Base-by-base conservation (phyloP, 2,113 vertebrate species). In the Capra hircus region DNA sequence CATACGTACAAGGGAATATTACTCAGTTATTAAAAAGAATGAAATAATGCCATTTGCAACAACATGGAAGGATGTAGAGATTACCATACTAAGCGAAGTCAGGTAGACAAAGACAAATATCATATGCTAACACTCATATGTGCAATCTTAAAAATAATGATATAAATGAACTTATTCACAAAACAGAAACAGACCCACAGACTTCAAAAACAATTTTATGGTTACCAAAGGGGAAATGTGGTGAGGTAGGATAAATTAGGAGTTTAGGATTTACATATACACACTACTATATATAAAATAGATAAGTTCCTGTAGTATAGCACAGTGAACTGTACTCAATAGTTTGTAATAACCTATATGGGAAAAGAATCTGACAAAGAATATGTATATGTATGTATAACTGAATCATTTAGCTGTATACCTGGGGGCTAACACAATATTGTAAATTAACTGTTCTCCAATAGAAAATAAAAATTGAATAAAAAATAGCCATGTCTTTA, bases 401-500 rank as follows among this genome's bases (percentile, higher is more conserved):
- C 28, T 81, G 78, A 81, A 12, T 81, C 28, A 81, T 50, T 50
- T 52, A 52, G 45, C 78, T 81, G 48, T 50, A 52, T 30, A 52
- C 48, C 48, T 52, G 45, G 17, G 30, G 52, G 48, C 78, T 81
- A 52, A 81, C 78, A 81, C 9, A 81, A 81, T 50, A 52, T 52
- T 81, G 48, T 33, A 81, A 52, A 52, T 33, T 48, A 52, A 52
- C 28, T 81, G 78, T 52, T 50, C 78, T 52, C 78, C 78, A 81
- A 50, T 52, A 81, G 50, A 52, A 81, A 81, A 50, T 52, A 52
- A 50, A 81, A 80, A 30, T 78, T 78, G 28, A 77, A 45, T 97
- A 80, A 97, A 95, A 97, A 92, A 0, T 15, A 84, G 3, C 71
- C 43, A 87, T 95, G 80, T 81, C 60, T 96, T 95, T 94, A 77